Percentiles rank a stretch among this genome's conserved stretches.
Evolutionary conservation across 37 sponge, comb jelly and placozoan species (phyloP).

Genomic region (Petrosia ficiformis): DNA sequence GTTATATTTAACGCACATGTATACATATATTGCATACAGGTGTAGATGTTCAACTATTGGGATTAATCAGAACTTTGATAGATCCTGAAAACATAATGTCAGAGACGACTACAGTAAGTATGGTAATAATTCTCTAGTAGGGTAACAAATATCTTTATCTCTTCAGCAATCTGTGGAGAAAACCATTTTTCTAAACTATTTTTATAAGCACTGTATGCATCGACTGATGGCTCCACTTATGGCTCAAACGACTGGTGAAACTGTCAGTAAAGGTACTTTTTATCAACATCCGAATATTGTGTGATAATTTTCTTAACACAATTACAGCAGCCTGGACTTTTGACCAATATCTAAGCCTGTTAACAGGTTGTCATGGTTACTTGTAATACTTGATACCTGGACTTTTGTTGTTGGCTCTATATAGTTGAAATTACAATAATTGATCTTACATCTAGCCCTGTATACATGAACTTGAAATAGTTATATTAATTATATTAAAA

Average conservation of each 20-base stretch:
- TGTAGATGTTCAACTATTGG: slow-evolving; percentile 78
- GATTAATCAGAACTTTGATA: slow-evolving; percentile 83
- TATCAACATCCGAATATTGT: neutral
- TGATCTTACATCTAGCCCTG: no score
- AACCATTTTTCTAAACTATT: slow-evolving; percentile 83
- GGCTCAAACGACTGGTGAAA: slow-evolving; percentile 75
- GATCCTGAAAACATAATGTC: slow-evolving; percentile 82
- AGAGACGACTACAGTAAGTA: slow-evolving; percentile 20
- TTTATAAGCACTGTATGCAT: slow-evolving; percentile 98
- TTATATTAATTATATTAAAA: no score
- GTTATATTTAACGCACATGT: slow-evolving; percentile 4
- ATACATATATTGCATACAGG: slow-evolving; percentile 28
- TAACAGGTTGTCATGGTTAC: slow-evolving; percentile 86
- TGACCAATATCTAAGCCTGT: slow-evolving; percentile 78
- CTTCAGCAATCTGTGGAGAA: slow-evolving; percentile 66
- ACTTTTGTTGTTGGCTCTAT: no score
- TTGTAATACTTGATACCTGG: no score
- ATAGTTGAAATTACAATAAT: no score
- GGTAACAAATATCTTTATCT: neutral
- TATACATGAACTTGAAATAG: no score
- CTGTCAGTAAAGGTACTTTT: slow-evolving; percentile 69
- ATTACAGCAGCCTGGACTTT: no score
- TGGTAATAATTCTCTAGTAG: neutral
- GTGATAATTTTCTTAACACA: slow-evolving; percentile 36
- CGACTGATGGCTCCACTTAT: slow-evolving; percentile 91